phyloP scores from a whole-genome alignment of 2,113 vertebrate genomes.

The Coptodon rendalli region DNA sequence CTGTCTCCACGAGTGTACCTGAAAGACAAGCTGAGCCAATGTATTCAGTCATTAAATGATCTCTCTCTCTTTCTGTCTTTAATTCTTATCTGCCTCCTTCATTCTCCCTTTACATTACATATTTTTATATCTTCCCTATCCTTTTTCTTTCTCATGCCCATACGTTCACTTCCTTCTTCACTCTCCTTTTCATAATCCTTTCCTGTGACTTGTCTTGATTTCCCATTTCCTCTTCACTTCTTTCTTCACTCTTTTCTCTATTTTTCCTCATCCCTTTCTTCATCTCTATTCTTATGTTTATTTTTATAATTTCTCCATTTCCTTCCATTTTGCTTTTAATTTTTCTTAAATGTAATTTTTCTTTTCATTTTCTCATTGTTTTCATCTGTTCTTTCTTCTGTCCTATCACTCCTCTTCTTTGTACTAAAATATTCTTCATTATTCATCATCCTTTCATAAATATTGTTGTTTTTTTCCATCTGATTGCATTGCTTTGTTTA shows the following conservation, averaged over 20 bases:
- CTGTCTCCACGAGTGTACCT: neutral
- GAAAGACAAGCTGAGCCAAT: neutral
- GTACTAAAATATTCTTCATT: neutral
- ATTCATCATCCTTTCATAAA: neutral
- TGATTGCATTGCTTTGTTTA: neutral
- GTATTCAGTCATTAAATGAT: conserved; percentile 1
- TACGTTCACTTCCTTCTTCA: neutral
- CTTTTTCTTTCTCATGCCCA: neutral
- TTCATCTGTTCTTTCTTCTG: neutral
- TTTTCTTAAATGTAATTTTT: neutral
- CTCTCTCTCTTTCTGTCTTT: neutral
- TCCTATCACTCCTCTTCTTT: neutral
- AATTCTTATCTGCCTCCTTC: neutral
- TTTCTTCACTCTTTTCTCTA: neutral
- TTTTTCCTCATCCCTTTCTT: neutral
- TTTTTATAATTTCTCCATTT: neutral
- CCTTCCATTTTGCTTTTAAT: neutral
- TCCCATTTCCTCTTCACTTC: neutral
- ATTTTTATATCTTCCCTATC: neutral
- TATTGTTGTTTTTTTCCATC: neutral
- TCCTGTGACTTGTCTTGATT: neutral
- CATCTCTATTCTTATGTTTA: neutral
- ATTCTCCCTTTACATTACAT: neutral
- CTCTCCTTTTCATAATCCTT: neutral
- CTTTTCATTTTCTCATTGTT: neutral